Evolutionary conservation across 2,888 invertebrate species (phyloP).

Genomic region (Abscondita cerata): DNA sequence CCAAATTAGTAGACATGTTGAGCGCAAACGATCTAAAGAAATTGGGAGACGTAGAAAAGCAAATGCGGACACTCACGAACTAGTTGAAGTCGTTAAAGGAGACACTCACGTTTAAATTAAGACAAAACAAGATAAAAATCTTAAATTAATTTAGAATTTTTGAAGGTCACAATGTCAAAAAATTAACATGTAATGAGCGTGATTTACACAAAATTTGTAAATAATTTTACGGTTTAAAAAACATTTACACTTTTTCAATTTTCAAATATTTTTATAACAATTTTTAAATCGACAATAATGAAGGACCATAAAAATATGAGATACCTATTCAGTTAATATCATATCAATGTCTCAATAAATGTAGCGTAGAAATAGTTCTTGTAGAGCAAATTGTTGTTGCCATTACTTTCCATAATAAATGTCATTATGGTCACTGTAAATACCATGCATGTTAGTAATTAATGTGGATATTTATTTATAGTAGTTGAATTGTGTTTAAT

Average conservation of each 20-base stretch:
- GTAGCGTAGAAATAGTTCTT: too few relatives aligned
- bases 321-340: too few relatives aligned
- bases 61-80: constrained; percentile 67
- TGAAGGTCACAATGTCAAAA: neutral
- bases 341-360: too few relatives aligned
- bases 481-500: constrained; percentile 9
- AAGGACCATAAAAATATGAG: neutral
- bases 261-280: neutral
- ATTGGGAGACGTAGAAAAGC: constrained; percentile 58
- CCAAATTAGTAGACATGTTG: constrained; percentile 87
- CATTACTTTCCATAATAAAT: neutral
- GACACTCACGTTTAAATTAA: constrained; percentile 43
- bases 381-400: too few relatives aligned
- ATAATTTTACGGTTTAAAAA: too few relatives aligned
- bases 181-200: neutral
- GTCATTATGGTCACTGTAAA: constrained; percentile 24
- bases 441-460: constrained; percentile 21
- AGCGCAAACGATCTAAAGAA: constrained; percentile 74
- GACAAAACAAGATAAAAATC: constrained; percentile 4
- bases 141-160: constrained; percentile 6
- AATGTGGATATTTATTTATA: constrained; percentile 21
- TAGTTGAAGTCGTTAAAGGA: constrained; percentile 63
- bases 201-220: too few relatives aligned
- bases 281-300: neutral
- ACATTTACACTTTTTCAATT: neutral